phyloP scores from a whole-genome alignment of 2,888 invertebrate species.

The Sussaba pulchella region DNA sequence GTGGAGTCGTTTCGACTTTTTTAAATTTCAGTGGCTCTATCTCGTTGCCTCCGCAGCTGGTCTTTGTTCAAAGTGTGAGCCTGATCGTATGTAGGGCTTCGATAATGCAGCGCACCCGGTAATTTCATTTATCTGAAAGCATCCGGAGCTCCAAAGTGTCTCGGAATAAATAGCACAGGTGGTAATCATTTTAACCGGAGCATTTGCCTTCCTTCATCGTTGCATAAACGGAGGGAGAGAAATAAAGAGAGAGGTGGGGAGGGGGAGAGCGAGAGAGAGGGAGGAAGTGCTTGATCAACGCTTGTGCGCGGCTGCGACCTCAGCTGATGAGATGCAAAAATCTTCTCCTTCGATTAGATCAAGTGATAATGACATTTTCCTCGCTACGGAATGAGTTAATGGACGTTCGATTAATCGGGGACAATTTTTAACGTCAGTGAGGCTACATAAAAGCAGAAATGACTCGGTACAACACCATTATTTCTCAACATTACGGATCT shows the following conservation, averaged over 20 bases:
- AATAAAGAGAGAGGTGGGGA: no score
- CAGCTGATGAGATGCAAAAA: slow-evolving; percentile 36
- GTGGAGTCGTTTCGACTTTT: slow-evolving; percentile 9
- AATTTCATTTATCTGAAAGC: slow-evolving; percentile 64
- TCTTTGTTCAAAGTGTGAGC: slow-evolving; percentile 33
- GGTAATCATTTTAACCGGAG: slow-evolving; percentile 60
- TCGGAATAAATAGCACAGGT: slow-evolving; percentile 48
- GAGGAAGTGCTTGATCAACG: slow-evolving; percentile 57
- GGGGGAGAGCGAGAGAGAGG: no score
- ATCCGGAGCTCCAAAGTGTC: slow-evolving; percentile 42
- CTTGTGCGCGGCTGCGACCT: neutral
- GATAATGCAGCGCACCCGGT: slow-evolving; percentile 38
- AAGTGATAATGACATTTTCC: slow-evolving; percentile 56
- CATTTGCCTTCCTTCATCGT: slow-evolving; percentile 51
- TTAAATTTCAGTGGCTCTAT: slow-evolving; percentile 10
- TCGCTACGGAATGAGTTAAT: slow-evolving; percentile 42
- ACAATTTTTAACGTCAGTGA: slow-evolving; percentile 35
- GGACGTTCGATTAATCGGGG: slow-evolving; percentile 41
- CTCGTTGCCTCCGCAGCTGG: slow-evolving; percentile 3
- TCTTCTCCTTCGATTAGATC: slow-evolving; percentile 48
- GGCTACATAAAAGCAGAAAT: slow-evolving; percentile 21
- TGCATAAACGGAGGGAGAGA: slow-evolving; percentile 3
- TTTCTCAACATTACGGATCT: slow-evolving; percentile 37
- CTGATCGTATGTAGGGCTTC: slow-evolving; percentile 41
- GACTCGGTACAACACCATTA: slow-evolving; percentile 19